These are phyloP conservation scores for Gila orcuttii DNA, from an alignment of 2,113 vertebrate species.

Conservation along the genomic window DNA sequence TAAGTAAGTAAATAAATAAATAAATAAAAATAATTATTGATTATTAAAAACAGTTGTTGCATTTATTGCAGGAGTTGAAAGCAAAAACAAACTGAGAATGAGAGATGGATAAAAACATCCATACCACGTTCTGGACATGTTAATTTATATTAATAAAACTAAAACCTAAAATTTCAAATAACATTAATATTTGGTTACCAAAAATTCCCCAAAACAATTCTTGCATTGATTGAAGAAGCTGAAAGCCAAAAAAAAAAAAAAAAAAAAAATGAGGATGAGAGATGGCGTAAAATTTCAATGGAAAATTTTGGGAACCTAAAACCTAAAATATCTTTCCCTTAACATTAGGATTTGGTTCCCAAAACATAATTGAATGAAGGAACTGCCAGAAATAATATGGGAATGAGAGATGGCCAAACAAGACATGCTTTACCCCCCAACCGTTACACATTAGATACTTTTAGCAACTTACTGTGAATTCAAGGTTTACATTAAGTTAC, in stretches of 20 bases:
- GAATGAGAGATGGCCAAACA: background rate
- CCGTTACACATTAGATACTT: no score
- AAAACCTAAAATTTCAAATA: no score
- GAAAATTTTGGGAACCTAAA: background rate
- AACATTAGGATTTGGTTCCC: background rate
- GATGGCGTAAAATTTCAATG: background rate
- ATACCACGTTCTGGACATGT: no score
- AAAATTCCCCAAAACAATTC: constrained; percentile 34
- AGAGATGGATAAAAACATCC: background rate
- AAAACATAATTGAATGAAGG: background rate
- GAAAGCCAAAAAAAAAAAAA: no score
- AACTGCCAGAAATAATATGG: background rate
- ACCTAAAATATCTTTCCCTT: background rate
- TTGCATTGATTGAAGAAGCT: constrained; percentile 74
- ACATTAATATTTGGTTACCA: no score
- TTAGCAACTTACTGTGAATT: no score
- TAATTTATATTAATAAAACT: no score
- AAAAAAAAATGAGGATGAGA: background rate
- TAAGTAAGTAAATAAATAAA: no score
- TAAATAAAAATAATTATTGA: no score
- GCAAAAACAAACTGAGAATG: background rate
- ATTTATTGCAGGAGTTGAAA: background rate
- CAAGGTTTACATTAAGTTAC: background rate
- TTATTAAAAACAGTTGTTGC: background rate
- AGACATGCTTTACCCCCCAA: no score